These are phyloP conservation scores for Mythimna loreyi DNA, from an alignment of 2,888 invertebrate species.

Conservation along the genomic window DNA sequence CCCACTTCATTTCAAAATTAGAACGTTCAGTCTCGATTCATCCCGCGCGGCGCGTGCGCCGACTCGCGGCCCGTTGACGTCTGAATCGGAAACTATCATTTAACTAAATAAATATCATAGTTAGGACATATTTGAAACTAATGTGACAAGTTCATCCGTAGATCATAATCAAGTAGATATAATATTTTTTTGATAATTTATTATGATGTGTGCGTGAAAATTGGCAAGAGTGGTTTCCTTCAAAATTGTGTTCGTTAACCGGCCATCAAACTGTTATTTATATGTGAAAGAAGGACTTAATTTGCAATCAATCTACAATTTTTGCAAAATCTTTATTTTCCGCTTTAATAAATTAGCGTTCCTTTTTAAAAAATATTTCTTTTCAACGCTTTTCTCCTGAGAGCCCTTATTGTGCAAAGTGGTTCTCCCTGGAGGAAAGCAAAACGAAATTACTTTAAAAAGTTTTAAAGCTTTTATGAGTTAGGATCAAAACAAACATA, in stretches of 20 bases:
- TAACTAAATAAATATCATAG: constrained; percentile 51
- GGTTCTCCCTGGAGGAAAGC: not conserved
- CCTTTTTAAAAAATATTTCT: not conserved
- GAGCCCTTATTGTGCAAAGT: constrained; percentile 8
- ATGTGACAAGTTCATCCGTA: constrained; percentile 54
- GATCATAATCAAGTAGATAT: constrained; percentile 29
- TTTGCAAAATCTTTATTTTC: not conserved
- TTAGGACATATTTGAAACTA: constrained; percentile 48
- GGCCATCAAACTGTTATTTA: constrained; percentile 8
- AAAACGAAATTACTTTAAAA: constrained; percentile 19
- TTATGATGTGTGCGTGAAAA: constrained; percentile 27
- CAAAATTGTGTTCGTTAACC: constrained; percentile 21
- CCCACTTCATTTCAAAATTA: constrained; percentile 88
- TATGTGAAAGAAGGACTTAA: constrained; percentile 10
- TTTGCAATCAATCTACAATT: constrained; percentile 3
- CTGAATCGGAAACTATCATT: constrained; percentile 68
- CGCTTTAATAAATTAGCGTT: not conserved
- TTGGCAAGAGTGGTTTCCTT: constrained; percentile 13
- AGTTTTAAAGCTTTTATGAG: constrained; percentile 26
- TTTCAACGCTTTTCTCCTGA: not conserved
- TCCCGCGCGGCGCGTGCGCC: constrained; percentile 82
- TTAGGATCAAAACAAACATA: constrained; percentile 10
- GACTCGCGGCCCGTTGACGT: constrained; percentile 70
- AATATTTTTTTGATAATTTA: not conserved
- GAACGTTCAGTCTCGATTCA: constrained; percentile 86